These are phyloP conservation scores for Amiota minor DNA, from an alignment of 2,888 invertebrate species.

Conservation along the genomic window DNA sequence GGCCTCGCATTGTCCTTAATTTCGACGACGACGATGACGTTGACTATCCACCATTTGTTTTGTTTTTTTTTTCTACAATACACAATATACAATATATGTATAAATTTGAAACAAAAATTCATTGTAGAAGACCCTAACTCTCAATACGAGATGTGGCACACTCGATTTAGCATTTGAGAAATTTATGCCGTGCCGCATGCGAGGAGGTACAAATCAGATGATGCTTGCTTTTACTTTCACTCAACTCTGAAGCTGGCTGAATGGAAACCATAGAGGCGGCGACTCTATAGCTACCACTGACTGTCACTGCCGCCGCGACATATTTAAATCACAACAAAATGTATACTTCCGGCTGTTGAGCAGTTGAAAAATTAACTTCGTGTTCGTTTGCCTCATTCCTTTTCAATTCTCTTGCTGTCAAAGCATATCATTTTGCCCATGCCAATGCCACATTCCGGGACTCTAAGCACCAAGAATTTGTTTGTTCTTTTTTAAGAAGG, in stretches of 20 bases:
- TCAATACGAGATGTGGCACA: neutral
- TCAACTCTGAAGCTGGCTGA: too few relatives aligned
- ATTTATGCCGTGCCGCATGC: slow-evolving; percentile 32
- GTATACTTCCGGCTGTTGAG: slow-evolving; percentile 59
- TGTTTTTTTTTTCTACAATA: neutral
- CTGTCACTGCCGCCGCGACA: slow-evolving; percentile 48
- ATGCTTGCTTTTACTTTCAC: neutral
- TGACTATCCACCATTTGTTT: neutral
- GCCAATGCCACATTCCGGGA: too few relatives aligned
- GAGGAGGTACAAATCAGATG: neutral
- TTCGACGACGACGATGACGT: neutral
- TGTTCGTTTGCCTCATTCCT: slow-evolving; percentile 10
- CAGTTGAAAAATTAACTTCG: slow-evolving; percentile 65
- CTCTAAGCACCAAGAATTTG: too few relatives aligned
- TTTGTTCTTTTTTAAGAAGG: too few relatives aligned
- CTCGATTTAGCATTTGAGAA: slow-evolving; percentile 28
- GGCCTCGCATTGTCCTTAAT: slow-evolving; percentile 43
- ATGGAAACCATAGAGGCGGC: too few relatives aligned
- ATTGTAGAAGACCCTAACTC: neutral
- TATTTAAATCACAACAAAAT: slow-evolving; percentile 59
- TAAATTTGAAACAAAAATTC: too few relatives aligned
- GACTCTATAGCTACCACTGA: neutral
- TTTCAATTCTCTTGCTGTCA: too few relatives aligned
- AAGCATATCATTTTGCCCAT: too few relatives aligned
- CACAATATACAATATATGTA: neutral